A percentile compares a stretch with the other conserved stretches of the same genome.
These are phyloP conservation scores for Conops quadrifasciatus DNA, from an alignment of 2,888 invertebrate genomes.

Conservation along the genomic window DNA sequence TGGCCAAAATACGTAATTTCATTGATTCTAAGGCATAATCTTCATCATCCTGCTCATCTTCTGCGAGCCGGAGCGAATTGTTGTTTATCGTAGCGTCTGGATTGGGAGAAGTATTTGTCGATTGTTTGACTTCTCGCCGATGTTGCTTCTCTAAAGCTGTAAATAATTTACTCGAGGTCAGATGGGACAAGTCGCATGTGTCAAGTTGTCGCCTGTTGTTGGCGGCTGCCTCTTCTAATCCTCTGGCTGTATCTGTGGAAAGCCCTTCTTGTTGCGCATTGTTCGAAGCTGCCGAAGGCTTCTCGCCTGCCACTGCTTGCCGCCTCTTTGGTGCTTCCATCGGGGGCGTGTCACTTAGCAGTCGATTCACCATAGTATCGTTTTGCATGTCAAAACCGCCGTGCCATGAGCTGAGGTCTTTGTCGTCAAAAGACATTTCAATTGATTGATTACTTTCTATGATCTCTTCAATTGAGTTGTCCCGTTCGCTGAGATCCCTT, in stretches of 20 bases:
- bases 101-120: neutral
- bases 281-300: neutral
- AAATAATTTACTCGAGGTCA: slow-evolving; percentile 13
- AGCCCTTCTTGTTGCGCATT: neutral
- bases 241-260: slow-evolving; percentile 15
- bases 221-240: neutral
- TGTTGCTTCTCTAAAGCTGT: neutral
- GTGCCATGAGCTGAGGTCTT: slow-evolving; percentile 49
- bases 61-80: neutral
- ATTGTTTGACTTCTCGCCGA: neutral
- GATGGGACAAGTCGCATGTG: neutral
- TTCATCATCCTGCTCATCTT: slow-evolving; percentile 48
- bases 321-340: slow-evolving; percentile 15
- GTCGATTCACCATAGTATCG: slow-evolving; percentile 49
- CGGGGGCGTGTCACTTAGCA: slow-evolving; percentile 43
- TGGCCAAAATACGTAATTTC: slow-evolving; percentile 59
- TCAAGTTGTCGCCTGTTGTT: neutral
- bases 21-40: slow-evolving; percentile 56
- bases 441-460: slow-evolving; percentile 59
- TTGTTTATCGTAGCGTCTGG: neutral
- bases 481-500: slow-evolving; percentile 53
- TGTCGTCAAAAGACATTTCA: slow-evolving; percentile 57
- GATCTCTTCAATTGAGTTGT: slow-evolving; percentile 61
- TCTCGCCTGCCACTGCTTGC: neutral
- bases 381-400: slow-evolving; percentile 49